Evolutionary conservation across 2,888 invertebrate genomes (phyloP).

Genomic region (Drosophila tripunctata): DNA sequence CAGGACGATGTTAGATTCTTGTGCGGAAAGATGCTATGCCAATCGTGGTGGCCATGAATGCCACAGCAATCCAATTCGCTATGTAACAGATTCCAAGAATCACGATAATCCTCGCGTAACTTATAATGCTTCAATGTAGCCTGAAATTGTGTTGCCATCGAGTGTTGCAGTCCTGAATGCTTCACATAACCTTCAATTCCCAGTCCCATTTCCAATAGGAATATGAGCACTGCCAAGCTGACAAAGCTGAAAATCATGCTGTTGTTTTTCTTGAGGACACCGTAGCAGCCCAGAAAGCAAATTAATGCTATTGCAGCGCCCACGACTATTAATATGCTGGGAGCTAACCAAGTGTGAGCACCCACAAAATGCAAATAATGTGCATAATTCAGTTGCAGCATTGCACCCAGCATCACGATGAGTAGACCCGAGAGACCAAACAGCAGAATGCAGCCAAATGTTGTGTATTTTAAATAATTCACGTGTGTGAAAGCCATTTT

Average conservation of each 20-base stretch:
- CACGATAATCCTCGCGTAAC: slow-evolving; percentile 87
- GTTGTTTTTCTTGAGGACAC: slow-evolving; percentile 97
- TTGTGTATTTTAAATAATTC: slow-evolving; percentile 94
- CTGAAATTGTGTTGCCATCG: slow-evolving; percentile 89
- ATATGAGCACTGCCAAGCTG: slow-evolving; percentile 89
- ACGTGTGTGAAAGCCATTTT: slow-evolving; percentile 88
- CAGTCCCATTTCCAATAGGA: slow-evolving; percentile 92
- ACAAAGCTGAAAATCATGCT: slow-evolving; percentile 97
- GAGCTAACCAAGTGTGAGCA: slow-evolving; percentile 92
- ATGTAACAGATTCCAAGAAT: slow-evolving; percentile 93
- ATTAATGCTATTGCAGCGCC: slow-evolving; percentile 95
- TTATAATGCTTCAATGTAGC: slow-evolving; percentile 89
- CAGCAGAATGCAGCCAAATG: slow-evolving; percentile 94
- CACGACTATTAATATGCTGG: slow-evolving; percentile 93
- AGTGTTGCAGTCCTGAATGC: slow-evolving; percentile 88
- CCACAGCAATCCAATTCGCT: slow-evolving; percentile 93
- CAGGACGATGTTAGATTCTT: slow-evolving; percentile 79
- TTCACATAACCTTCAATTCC: slow-evolving; percentile 93
- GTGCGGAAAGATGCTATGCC: slow-evolving; percentile 86
- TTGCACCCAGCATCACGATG: slow-evolving; percentile 92
- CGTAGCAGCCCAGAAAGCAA: slow-evolving; percentile 98
- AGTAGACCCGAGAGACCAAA: slow-evolving; percentile 96
- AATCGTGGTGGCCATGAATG: slow-evolving; percentile 88
- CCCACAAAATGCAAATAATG: slow-evolving; percentile 93
- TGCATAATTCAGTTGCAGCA: slow-evolving; percentile 89